Percentiles rank a stretch among this genome's conserved stretches.
phyloP scores from a whole-genome alignment of 2,113 vertebrate species.

The Nyctereutes procyonoides region DNA sequence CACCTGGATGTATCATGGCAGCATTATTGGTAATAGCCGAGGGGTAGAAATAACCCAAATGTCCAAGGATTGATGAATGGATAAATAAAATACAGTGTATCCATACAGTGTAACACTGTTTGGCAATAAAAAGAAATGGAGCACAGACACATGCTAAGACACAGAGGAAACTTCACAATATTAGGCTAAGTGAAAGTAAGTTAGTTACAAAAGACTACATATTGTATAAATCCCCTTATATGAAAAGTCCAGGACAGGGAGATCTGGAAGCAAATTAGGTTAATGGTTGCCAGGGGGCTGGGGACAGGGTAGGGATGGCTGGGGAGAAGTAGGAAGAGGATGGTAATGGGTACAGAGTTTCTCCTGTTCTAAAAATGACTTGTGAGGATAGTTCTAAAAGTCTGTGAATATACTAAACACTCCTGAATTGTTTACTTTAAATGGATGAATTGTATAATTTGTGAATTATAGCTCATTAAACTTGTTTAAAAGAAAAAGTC shows the following conservation, averaged over 20 bases:
- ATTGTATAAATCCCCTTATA: background rate
- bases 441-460: background rate
- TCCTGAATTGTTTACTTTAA: background rate
- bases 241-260: background rate
- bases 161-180: background rate
- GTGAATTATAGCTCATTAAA: background rate
- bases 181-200: background rate
- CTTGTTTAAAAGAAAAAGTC: background rate
- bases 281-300: background rate
- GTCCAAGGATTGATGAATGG: background rate
- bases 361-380: background rate
- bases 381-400: background rate
- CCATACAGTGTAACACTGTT: background rate
- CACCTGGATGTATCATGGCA: background rate
- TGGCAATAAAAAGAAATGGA: background rate
- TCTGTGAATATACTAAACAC: background rate
- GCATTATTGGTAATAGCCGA: background rate
- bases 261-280: background rate
- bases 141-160: background rate
- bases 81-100: background rate
- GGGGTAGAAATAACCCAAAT: background rate
- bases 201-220: background rate
- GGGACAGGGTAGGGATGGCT: rapidly evolving
- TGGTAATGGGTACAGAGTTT: background rate
- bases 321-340: background rate